Conservation (phyloP, 2,113 vertebrate species). For the Fregata magnificens region DNA sequence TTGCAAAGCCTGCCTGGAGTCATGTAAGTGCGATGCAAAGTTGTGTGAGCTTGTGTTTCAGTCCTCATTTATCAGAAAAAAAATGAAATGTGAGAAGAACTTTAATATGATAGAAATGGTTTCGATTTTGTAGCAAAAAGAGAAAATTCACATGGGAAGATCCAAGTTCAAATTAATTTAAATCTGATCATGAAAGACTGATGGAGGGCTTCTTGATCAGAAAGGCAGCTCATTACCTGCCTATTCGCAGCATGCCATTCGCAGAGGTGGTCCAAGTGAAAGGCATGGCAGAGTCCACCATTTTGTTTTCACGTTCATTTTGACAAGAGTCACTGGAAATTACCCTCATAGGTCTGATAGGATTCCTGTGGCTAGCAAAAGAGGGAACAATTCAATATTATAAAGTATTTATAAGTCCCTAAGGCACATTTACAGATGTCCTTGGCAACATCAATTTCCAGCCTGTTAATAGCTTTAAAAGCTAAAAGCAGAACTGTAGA, state of each 20-base stretch:
- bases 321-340: constrained; percentile 5
- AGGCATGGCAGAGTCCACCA: background rate
- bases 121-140: background rate
- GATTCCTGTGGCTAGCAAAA: constrained; percentile 49
- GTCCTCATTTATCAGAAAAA: background rate
- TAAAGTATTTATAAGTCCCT: constrained; percentile 58
- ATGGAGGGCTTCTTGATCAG: background rate
- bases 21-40: background rate
- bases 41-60: background rate
- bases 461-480: constrained; percentile 63
- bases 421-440: constrained; percentile 43
- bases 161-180: background rate
- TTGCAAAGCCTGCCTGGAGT: background rate
- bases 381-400: constrained; percentile 42
- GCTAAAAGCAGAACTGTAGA: constrained; percentile 55
- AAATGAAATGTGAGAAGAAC: background rate
- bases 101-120: background rate
- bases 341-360: background rate
- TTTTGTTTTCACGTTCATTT: background rate
- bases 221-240: background rate
- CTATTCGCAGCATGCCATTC: background rate
- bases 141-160: background rate
- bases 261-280: background rate
- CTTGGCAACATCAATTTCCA: constrained; percentile 63
- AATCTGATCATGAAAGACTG: background rate